Evolutionary conservation across 2,113 vertebrate species (phyloP), one percentile per base, ranked within the genome.

Genomic region (Epinephelus fuscoguttatus): DNA sequence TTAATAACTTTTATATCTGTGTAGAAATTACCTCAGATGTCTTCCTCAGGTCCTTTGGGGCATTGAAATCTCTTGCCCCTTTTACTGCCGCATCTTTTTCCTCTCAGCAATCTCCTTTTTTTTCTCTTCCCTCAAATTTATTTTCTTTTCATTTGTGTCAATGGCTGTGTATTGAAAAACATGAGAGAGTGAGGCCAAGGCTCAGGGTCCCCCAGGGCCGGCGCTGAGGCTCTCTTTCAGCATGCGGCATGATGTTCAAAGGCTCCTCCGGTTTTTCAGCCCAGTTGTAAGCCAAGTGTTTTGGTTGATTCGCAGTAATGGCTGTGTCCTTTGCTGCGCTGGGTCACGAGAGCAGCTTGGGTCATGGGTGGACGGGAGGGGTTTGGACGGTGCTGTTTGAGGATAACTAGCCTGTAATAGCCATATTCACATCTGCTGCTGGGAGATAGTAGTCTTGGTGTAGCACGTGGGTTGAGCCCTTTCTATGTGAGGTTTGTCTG

Each of bases 141-240:
- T 91, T 89, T 86, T 88, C 71, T 87, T 93, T 91, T 87, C 83
- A 84, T 91, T 89, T 90, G 75, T 86, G 84, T 91, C 84, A 62
- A 64, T 84, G 75, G 74, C 69, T 85, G 78, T 88, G 88, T 88
- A 91, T 90, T 88, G 86, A 89, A 93, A 92, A 92, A 93, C 92
- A 92, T 88, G 86, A 93, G 82, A 61, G 81, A 70, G 49, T 4
- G 64, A 85, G 86, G 84, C 78, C 50, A 66, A 81, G 70, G 79
- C 80, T 70, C 17, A 6, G 67, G 30, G 27, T 70, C 82, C 88
- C 88, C 62, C 40, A 72, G 84, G 91, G 84, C 75, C 84, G 1
- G 68, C 40, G 56, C 84, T 9, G 70, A 81, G 81, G 86, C 86
- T 72, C 75, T 59, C 52, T 87, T 82, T 84, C 82, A 88, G 70